phyloP scores from a whole-genome alignment of 2,888 invertebrate species.

The Sclerodermus sp. region DNA sequence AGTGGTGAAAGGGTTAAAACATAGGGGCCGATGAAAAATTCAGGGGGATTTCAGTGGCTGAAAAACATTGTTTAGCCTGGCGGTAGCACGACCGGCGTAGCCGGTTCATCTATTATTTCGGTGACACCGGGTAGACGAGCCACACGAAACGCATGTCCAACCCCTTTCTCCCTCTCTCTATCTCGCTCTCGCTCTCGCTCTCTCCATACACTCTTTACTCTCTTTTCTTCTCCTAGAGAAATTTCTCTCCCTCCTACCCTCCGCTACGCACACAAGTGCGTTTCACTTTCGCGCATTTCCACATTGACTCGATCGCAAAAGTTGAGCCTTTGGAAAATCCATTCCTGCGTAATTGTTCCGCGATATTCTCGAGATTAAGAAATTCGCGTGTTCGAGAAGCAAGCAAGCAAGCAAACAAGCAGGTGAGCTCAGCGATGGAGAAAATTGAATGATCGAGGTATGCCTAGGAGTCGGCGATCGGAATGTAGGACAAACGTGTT shows the following conservation, averaged over 20 bases:
- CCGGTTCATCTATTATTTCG: slow-evolving; percentile 48
- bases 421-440: no score
- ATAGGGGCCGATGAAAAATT: slow-evolving; percentile 46
- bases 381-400: no score
- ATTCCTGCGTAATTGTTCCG: no score
- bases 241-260: no score
- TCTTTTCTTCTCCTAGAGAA: background rate
- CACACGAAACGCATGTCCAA: slow-evolving; percentile 28
- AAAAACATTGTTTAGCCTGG: slow-evolving; percentile 46
- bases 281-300: background rate
- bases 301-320: background rate
- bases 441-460: no score
- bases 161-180: background rate
- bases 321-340: background rate
- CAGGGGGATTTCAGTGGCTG: slow-evolving; percentile 46
- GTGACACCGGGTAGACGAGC: slow-evolving; percentile 39
- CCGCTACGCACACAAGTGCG: no score
- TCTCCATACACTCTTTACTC: background rate
- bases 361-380: no score
- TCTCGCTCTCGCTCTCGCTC: background rate
- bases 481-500: background rate
- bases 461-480: no score
- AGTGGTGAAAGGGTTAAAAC: slow-evolving; percentile 46
- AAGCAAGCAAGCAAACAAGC: no score
- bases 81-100: slow-evolving; percentile 36